Percentiles rank a stretch among this genome's conserved stretches.
Conservation (phyloP, 35 echinoderm and acorn worm species). For the Amphiura filiformis region DNA sequence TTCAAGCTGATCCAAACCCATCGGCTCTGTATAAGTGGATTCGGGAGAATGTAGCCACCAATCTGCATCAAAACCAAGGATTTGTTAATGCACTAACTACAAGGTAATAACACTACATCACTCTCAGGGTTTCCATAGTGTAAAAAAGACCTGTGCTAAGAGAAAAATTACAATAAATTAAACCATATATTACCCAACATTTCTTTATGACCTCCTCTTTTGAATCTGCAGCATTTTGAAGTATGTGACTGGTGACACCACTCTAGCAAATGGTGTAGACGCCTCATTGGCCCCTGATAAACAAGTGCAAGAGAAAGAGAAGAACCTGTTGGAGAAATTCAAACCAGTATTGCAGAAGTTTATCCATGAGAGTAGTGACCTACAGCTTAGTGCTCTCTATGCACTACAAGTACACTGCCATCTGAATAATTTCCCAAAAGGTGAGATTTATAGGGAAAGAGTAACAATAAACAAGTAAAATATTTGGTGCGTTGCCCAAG, state of each 20-base stretch:
- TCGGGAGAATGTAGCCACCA: conserved; percentile 63
- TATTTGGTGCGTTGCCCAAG: too few species aligned
- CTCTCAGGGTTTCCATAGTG: too few species aligned
- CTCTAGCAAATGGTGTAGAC: conserved; percentile 55
- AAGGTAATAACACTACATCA: conserved; percentile 42
- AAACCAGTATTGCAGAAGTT: conserved; percentile 82
- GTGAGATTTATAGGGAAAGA: conserved; percentile 16
- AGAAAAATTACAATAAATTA: too few species aligned
- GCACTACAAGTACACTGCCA: conserved; percentile 89
- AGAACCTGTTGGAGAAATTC: conserved; percentile 75
- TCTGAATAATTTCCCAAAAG: conserved; percentile 85
- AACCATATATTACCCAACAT: too few species aligned
- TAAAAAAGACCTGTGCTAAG: too few species aligned
- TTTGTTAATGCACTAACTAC: conserved; percentile 93
- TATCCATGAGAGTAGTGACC: conserved; percentile 73
- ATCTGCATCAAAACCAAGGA: conserved; percentile 79
- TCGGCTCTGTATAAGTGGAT: conserved; percentile 95
- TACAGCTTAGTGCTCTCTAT: conserved; percentile 90
- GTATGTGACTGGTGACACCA: conserved; percentile 75
- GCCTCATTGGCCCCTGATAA: conserved; percentile 66
- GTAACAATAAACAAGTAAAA: neutral
- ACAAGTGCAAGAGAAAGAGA: conserved; percentile 75
- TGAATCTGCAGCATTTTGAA: conserved; percentile 74
- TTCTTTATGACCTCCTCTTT: too few species aligned
- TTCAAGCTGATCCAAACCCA: conserved; percentile 74